Evolutionary conservation across 2,888 invertebrate genomes (phyloP), one percentile per base, ranked within the genome.

Genomic region (Stictocephala bisonia): DNA sequence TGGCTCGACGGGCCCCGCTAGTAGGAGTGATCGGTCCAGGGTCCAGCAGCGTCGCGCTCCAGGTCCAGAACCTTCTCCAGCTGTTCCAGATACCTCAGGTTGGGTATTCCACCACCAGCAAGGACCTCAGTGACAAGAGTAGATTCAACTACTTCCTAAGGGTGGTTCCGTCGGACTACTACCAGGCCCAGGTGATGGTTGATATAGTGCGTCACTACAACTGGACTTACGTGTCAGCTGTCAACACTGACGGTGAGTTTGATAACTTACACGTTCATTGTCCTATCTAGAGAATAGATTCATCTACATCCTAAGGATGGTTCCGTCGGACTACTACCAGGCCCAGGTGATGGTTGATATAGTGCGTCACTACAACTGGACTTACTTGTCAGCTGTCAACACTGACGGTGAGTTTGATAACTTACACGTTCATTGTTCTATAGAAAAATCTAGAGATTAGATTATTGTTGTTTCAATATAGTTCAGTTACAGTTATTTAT

Each of bases 171-270:
- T 90, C 91, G 0, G 93, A 93, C 84, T 88, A 88, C 79, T 90
- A 90, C 84, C 93, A 93, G 84, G 93, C 92, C 15, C 88, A 90
- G 81, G 90, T 91, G 66, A 88, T 93, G 81, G 86, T 91, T 77
- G 91, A 92, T 80, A 85, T 91, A 74, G 88, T 92, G 53, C 85
- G 86, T 74, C 85, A 87, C 74, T 89, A 89, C 84, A 91, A 91
- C 83, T 93, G 93, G 93, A 92, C 91, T 7, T 93, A 93, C 83
- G 90, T 93, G 44, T 91, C 91, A 50, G 90, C 90, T 18, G 89
- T 92, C 53, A 90, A 92, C 82, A 91, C 91, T 1, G 91, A 92
- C 82, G 93, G 92, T 91, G 82, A 86, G 67, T 56, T 2, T 11
- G 18, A 44, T 35, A 9, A 35, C 11, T 9, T 35, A 9, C 7